Percentiles rank a stretch among this genome's conserved stretches.
These are phyloP conservation scores for Diadegma fenestrale DNA, from an alignment of 2,888 invertebrate genomes.

Conservation along the genomic window DNA sequence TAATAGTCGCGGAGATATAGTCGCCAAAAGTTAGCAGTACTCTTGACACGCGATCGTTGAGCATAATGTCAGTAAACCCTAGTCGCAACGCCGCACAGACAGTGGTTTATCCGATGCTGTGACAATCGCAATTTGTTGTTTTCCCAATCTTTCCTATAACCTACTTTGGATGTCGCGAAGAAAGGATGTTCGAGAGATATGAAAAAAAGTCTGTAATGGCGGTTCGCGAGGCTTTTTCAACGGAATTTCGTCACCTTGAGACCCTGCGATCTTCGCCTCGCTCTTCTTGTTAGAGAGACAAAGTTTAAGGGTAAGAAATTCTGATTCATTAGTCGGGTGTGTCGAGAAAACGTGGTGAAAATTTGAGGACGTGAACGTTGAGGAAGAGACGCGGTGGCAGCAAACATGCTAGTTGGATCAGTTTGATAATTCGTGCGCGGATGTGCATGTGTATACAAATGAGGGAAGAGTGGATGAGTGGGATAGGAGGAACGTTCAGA, in stretches of 20 bases:
- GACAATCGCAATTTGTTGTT: background rate
- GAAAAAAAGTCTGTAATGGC: too few relatives aligned
- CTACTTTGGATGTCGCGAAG: background rate
- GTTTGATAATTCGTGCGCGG: background rate
- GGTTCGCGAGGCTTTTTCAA: too few relatives aligned
- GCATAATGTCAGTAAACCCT: background rate
- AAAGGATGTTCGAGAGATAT: background rate
- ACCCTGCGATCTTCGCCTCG: background rate
- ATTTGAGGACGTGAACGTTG: too few relatives aligned
- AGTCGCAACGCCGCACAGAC: background rate
- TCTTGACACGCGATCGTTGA: background rate
- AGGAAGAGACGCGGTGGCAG: background rate
- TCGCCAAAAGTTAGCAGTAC: background rate
- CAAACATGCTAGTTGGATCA: background rate
- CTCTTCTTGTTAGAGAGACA: background rate
- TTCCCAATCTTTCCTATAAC: background rate
- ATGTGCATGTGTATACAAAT: constrained; percentile 7
- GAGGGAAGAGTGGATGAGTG: constrained; percentile 45
- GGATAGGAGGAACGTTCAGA: constrained; percentile 32
- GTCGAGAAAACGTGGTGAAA: background rate
- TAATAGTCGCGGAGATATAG: background rate
- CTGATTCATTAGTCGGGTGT: background rate
- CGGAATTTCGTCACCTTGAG: background rate
- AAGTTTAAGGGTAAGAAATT: background rate
- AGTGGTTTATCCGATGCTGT: background rate